Base-by-base conservation (phyloP, 2,888 invertebrate genomes). In the Cheilosia urbana region DNA sequence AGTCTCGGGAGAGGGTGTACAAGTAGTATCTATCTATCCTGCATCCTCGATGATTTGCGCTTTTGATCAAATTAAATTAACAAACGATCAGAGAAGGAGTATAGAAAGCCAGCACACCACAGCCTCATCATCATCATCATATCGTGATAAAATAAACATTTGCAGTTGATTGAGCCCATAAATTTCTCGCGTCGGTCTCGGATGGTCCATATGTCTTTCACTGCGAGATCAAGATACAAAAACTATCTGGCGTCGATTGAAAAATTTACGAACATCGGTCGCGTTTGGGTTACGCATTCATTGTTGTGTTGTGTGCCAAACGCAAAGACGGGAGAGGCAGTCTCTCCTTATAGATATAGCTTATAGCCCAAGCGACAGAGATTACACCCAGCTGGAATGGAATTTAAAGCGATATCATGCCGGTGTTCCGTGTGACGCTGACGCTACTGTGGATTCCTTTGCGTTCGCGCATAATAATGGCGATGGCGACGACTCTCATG, bases 161-260 rank as follows among this genome's bases (percentile, higher is more conserved):
- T 63, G 76, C 81, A 81, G 76, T 77, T 85, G 85, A 85, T 85
- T 81, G 85, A 81, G 76, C 81, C 66, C 71, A 85, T 85, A 85
- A 85, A 85, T 80, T 75, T 53, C 30, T 4, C 53, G 42, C 63
- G 63, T 55, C 17, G 42, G 30, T 11, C 37, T 30, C 27, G 21
- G 51, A 19, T 2, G 30, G 47, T 37, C 17, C 65, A 40, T 57
- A 57, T 57, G 75, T 65, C 75, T 75, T 65, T 51, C 49, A 63
- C 49, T 45, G 42, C 42, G 17, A 47, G 30, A 55, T 27, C 6
- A n/a, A 55, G n/a, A 75, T 21, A 65, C 40, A 45, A 55, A 45
- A 30, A 34, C 60, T 62, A 37, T 58, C 34, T 7, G 17, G 11
- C 47, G 49, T 58, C 63, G 51, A 82, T 77, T 82, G 51, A 53